phyloP scores from a whole-genome alignment of 2,797 vertebrate genomes.

The Atherinosoma microstoma region DNA sequence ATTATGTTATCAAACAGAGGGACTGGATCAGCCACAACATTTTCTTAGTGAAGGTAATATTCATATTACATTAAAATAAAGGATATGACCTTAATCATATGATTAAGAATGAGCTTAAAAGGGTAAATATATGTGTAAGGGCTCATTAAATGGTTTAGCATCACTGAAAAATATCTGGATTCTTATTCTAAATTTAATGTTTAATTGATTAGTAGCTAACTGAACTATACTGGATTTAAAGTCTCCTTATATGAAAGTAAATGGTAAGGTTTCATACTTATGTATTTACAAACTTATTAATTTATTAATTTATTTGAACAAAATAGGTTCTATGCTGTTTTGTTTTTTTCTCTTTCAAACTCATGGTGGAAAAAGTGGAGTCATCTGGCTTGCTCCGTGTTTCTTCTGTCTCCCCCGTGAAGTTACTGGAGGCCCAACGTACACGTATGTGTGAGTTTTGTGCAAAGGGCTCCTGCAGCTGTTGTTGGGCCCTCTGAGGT shows the following conservation, averaged over 20 bases:
- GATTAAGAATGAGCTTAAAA: no score
- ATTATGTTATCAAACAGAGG: not conserved
- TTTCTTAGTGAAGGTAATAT: not conserved
- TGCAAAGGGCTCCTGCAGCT: conserved; percentile 72
- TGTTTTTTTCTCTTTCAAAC: conserved; percentile 32
- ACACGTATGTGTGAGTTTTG: conserved; percentile 18
- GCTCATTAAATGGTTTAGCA: no score
- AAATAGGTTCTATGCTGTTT: not conserved
- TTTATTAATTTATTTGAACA: no score
- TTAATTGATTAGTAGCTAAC: no score
- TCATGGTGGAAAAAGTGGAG: conserved; percentile 47
- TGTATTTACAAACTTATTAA: no score
- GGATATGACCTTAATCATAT: no score
- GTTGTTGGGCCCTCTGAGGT: conserved; percentile 63
- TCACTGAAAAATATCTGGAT: no score
- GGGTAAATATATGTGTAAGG: no score
- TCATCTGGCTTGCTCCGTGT: conserved; percentile 46
- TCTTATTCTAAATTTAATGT: no score
- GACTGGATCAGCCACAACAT: not conserved
- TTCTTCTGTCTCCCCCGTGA: conserved; percentile 44
- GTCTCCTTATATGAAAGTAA: no score
- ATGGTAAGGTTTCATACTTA: no score
- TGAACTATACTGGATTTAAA: no score
- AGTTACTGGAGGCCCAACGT: conserved; percentile 37
- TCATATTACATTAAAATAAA: not conserved